phyloP scores from a whole-genome alignment of 2,797 vertebrate species.

The Pseudochirops cupreus region DNA sequence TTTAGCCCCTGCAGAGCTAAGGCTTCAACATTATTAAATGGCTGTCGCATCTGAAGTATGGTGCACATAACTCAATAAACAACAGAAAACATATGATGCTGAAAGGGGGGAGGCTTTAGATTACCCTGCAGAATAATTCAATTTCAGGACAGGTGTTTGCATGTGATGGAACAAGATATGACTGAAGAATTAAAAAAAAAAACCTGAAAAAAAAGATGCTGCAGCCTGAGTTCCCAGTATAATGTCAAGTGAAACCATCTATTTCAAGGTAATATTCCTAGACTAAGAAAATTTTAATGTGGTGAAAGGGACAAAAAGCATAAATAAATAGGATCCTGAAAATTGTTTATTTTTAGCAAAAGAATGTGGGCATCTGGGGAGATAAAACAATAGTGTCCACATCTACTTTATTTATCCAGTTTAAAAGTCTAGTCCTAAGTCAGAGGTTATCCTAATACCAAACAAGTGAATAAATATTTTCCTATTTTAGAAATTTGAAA shows the following conservation, averaged over 20 bases:
- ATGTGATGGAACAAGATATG: conserved; percentile 65
- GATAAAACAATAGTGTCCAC: background rate
- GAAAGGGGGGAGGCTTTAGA: conserved; percentile 74
- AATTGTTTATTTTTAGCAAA: conserved; percentile 2
- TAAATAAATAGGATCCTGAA: background rate
- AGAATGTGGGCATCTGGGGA: conserved; percentile 19
- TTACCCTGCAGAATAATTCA: conserved; percentile 77
- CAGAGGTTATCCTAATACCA: conserved; percentile 20
- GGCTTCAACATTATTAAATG: conserved; percentile 88
- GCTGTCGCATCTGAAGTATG: conserved; percentile 83
- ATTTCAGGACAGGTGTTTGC: conserved; percentile 83
- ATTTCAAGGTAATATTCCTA: background rate
- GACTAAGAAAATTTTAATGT: background rate
- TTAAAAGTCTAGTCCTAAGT: background rate
- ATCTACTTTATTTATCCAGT: background rate
- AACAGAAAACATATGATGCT: conserved; percentile 80
- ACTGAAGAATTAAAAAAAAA: conserved; percentile 69
- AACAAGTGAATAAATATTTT: background rate
- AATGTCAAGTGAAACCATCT: accelerated
- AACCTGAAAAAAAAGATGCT: conserved; percentile 31
- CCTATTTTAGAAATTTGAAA: conserved; percentile 56
- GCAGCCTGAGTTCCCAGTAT: conserved; percentile 19
- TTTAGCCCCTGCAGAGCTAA: conserved; percentile 87
- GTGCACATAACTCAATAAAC: conserved; percentile 84
- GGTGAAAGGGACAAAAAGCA: conserved; percentile 29